phyloP scores from a whole-genome alignment of 2,888 invertebrate genomes.

The Argyra leucocephala region DNA sequence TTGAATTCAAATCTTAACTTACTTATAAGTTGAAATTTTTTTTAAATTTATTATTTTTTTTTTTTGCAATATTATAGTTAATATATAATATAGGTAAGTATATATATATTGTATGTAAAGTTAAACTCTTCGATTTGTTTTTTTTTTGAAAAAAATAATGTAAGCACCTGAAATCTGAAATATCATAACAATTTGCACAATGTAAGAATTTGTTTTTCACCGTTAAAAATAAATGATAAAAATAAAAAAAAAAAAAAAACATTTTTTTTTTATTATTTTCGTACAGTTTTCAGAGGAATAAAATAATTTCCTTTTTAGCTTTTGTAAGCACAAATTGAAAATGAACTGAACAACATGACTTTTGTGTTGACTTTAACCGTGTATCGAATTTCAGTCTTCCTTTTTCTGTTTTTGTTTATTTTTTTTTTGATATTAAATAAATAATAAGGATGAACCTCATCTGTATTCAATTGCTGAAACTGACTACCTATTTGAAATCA shows the following conservation, averaged over 20 bases:
- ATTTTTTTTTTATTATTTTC: background rate
- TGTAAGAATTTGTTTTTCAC: background rate
- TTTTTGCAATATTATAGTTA: too few species aligned
- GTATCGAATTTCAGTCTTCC: too few species aligned
- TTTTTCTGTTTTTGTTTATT: background rate
- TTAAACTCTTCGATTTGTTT: too few species aligned
- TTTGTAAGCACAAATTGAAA: background rate
- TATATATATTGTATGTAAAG: too few species aligned
- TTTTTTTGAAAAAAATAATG: too few species aligned
- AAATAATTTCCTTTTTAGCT: background rate
- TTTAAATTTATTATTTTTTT: too few species aligned
- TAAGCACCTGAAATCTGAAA: background rate
- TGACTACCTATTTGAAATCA: conserved; percentile 18
- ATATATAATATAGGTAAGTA: too few species aligned
- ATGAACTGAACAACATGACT: background rate
- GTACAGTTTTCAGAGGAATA: background rate
- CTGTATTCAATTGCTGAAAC: conserved; percentile 18
- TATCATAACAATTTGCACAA: conserved; percentile 7
- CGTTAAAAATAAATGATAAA: background rate
- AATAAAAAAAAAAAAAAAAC: background rate
- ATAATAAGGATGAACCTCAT: conserved; percentile 11
- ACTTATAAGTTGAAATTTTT: too few species aligned
- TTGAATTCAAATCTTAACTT: too few species aligned
- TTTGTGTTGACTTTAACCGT: background rate
- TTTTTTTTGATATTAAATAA: too few species aligned